Evolutionary conservation across 2,113 vertebrate species (phyloP).

Genomic region (Eurystomus gularis): DNA sequence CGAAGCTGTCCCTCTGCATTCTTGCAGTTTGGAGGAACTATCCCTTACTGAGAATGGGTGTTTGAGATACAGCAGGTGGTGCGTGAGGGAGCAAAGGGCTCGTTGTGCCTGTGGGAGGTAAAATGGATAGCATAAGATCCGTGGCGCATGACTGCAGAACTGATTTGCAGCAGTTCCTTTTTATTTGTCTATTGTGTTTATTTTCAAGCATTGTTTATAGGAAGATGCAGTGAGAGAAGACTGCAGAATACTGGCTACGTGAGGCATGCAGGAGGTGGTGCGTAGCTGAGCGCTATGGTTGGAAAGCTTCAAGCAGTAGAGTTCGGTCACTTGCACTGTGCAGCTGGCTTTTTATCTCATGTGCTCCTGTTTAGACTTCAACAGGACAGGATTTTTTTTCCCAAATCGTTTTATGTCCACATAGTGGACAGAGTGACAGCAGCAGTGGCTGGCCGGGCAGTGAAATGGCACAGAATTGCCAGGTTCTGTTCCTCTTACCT

Average conservation of each 20-base stretch:
- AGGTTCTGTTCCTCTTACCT: neutral
- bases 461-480: too few relatives aligned
- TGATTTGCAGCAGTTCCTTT: neutral
- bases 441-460: neutral
- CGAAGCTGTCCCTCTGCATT: rapidly evolving
- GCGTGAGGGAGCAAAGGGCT: neutral
- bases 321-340: rapidly evolving
- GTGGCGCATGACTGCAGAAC: neutral
- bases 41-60: rapidly evolving
- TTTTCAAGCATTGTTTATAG: neutral
- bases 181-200: neutral
- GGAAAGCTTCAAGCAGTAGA: neutral
- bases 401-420: neutral
- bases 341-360: neutral
- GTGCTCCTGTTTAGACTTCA: neutral
- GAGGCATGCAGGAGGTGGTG: rapidly evolving
- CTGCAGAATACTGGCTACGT: neutral
- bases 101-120: neutral
- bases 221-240: neutral
- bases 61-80: neutral
- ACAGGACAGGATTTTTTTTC: neutral
- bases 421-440: neutral
- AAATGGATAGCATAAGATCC: neutral
- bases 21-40: neutral
- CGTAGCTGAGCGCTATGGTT: neutral